Conservation (phyloP, 2,797 vertebrate genomes). For the Macroramphosus scolopax region DNA sequence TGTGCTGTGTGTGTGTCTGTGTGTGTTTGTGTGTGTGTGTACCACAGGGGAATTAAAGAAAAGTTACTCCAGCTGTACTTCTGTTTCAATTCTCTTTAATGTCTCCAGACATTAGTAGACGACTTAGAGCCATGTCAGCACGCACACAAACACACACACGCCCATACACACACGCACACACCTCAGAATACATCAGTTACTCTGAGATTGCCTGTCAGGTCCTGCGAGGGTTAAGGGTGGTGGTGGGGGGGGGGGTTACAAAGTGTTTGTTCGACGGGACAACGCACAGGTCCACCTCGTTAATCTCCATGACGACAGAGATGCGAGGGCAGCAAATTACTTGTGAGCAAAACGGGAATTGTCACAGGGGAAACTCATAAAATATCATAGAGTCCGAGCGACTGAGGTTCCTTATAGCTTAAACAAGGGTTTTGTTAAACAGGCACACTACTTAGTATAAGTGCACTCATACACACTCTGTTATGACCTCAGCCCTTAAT, state of each 20-base stretch:
- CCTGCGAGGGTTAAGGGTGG: slow-evolving; percentile 19
- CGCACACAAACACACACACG: slow-evolving; percentile 13
- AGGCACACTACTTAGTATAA: too few relatives aligned
- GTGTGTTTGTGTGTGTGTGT: slow-evolving; percentile 16
- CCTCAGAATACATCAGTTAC: slow-evolving; percentile 32
- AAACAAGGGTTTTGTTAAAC: slow-evolving; percentile 12
- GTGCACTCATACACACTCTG: not conserved
- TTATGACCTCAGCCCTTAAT: slow-evolving; percentile 1
- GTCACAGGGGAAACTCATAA: slow-evolving; percentile 41
- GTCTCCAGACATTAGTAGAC: slow-evolving; percentile 41
- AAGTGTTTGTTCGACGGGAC: slow-evolving; percentile 59
- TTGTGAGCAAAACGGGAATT: slow-evolving; percentile 32
- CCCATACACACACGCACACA: slow-evolving; percentile 21
- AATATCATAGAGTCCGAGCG: slow-evolving; percentile 35
- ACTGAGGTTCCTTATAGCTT: slow-evolving; percentile 19
- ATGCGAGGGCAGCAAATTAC: slow-evolving; percentile 72
- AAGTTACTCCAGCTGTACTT: slow-evolving; percentile 59
- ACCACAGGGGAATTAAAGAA: slow-evolving; percentile 23
- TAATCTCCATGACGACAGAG: slow-evolving; percentile 77
- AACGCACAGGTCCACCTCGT: slow-evolving; percentile 67
- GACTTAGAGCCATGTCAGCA: slow-evolving; percentile 39
- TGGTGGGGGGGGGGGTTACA: too few relatives aligned
- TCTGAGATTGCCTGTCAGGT: slow-evolving; percentile 57
- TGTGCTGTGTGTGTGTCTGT: slow-evolving; percentile 10
- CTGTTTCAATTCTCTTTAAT: slow-evolving; percentile 29